Percentiles rank a stretch among this genome's conserved stretches.
phyloP scores from a whole-genome alignment of 2,888 invertebrate species.

The Acanthoscelides obtectus region DNA sequence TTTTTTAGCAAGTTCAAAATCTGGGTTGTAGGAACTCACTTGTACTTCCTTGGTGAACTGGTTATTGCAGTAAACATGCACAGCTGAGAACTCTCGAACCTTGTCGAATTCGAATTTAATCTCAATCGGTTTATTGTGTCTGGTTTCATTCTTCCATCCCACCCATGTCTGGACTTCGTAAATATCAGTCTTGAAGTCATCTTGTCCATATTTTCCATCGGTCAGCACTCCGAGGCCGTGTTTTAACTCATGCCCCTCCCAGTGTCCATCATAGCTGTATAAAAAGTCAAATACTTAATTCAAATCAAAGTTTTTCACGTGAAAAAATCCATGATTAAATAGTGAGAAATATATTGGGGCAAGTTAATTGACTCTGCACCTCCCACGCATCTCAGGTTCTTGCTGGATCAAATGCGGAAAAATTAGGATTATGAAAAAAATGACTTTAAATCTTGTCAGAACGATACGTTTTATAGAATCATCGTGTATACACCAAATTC shows the following conservation, averaged over 20 bases:
- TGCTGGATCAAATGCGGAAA: no score
- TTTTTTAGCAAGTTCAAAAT: no score
- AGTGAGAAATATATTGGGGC: no score
- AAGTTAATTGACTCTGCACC: no score
- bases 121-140: constrained; percentile 58
- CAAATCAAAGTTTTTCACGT: not conserved
- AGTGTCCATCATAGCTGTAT: constrained; percentile 75
- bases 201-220: constrained; percentile 76
- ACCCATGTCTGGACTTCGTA: constrained; percentile 76
- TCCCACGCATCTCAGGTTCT: no score
- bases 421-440: no score
- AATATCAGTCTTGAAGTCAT: constrained; percentile 64
- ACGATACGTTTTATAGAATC: no score
- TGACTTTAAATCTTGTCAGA: no score
- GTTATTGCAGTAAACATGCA: constrained; percentile 81
- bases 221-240: constrained; percentile 81
- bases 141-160: constrained; percentile 81
- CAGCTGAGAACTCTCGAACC: constrained; percentile 79
- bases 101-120: constrained; percentile 80
- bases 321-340: no score
- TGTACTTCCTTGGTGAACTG: constrained; percentile 79
- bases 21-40: constrained; percentile 29
- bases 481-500: no score
- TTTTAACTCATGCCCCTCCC: constrained; percentile 65
- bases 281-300: not conserved